Evolutionary conservation across 2,113 vertebrate species (phyloP).

Genomic region (Syngnathus floridae): DNA sequence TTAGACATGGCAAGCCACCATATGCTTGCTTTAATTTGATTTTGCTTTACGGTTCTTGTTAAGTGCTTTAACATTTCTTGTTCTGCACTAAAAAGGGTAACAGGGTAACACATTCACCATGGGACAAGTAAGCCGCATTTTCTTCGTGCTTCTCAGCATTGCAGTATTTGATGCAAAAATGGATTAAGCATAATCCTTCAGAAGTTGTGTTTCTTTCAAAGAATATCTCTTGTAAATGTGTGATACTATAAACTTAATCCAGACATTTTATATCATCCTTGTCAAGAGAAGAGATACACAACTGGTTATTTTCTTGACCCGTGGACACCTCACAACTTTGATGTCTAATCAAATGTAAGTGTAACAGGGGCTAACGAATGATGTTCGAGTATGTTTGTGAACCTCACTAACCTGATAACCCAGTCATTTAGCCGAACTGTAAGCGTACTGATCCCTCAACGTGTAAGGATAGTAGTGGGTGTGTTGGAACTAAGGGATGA

Average conservation of each 20-base stretch:
- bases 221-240: conserved; percentile 48
- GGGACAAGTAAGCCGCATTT: conserved; percentile 44
- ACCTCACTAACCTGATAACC: not conserved
- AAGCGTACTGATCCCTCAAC: not conserved
- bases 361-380: not conserved
- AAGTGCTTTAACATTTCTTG: conserved; percentile 59
- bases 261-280: not conserved
- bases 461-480: not conserved
- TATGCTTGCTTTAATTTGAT: conserved; percentile 71
- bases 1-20: conserved; percentile 63
- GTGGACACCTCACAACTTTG: conserved; percentile 1
- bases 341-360: not conserved
- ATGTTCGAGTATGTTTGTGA: not conserved
- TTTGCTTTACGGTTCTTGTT: conserved; percentile 58
- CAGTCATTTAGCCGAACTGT: not conserved
- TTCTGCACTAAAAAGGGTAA: conserved; percentile 41
- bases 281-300: conserved; percentile 7
- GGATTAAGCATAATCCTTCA: conserved; percentile 60
- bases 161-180: conserved; percentile 52
- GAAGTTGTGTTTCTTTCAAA: conserved; percentile 49
- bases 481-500: not conserved
- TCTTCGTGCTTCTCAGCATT: conserved; percentile 29
- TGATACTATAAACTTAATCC: conserved; percentile 37
- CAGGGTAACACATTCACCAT: conserved; percentile 49
- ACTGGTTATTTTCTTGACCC: conserved; percentile 22